Evolutionary conservation across 1,140 invertebrate genomes (phyloP).

Genomic region (Sminthurides bifidus): DNA sequence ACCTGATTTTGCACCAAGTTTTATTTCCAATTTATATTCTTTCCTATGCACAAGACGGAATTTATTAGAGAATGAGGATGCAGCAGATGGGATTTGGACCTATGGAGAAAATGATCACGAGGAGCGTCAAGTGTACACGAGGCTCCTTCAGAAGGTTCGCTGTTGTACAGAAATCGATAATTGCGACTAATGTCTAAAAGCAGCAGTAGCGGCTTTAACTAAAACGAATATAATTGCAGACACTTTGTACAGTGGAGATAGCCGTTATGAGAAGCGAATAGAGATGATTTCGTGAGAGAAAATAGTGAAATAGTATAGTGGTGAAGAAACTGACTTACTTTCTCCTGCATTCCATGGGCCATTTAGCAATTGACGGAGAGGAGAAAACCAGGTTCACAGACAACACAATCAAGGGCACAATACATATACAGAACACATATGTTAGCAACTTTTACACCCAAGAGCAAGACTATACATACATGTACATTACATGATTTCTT

Average conservation of each 20-base stretch:
- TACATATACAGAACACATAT: slow-evolving; percentile 10
- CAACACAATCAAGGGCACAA: slow-evolving; percentile 23
- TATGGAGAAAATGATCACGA: neutral
- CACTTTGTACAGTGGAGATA: neutral
- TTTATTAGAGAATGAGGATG: too few relatives aligned
- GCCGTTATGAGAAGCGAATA: neutral
- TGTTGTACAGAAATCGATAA: too few relatives aligned
- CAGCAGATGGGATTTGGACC: too few relatives aligned
- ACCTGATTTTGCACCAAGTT: neutral
- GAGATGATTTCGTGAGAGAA: slow-evolving; percentile 4
- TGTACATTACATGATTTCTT: too few relatives aligned
- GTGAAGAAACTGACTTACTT: slow-evolving; percentile 28
- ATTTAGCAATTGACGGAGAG: slow-evolving; percentile 18
- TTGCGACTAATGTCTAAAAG: too few relatives aligned
- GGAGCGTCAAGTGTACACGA: too few relatives aligned
- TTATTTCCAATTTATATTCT: neutral
- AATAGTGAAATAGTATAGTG: slow-evolving; percentile 10
- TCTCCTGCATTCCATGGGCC: slow-evolving; percentile 27
- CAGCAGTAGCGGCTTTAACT: too few relatives aligned
- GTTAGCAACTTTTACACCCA: slow-evolving; percentile 3
- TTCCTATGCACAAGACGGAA: neutral
- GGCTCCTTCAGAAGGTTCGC: too few relatives aligned
- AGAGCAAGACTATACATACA: neutral
- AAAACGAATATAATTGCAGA: too few relatives aligned
- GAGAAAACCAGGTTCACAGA: slow-evolving; percentile 22